phyloP scores from a whole-genome alignment of 2,113 vertebrate species.

The Paralichthys olivaceus region DNA sequence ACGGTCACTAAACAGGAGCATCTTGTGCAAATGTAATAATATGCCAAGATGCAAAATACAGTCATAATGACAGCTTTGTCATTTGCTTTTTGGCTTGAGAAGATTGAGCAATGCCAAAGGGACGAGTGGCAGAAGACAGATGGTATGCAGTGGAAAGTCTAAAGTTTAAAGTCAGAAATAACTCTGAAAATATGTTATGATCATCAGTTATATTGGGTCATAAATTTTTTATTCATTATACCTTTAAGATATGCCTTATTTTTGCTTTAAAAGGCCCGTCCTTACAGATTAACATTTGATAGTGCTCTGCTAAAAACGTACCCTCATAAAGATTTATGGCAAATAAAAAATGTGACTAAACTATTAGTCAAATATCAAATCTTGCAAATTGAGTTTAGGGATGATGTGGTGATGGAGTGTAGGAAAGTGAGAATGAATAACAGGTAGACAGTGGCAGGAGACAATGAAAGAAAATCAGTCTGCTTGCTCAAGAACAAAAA shows the following conservation, averaged over 20 bases:
- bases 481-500: constrained; percentile 10
- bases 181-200: constrained; percentile 48
- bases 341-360: constrained; percentile 48
- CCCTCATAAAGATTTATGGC: constrained; percentile 55
- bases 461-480: constrained; percentile 2
- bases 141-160: constrained; percentile 30
- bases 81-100: constrained; percentile 55
- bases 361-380: constrained; percentile 33
- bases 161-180: constrained; percentile 51
- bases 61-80: constrained; percentile 48
- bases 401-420: not conserved
- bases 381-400: constrained; percentile 22
- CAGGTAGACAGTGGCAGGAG: not conserved
- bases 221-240: constrained; percentile 57
- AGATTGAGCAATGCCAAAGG: constrained; percentile 42
- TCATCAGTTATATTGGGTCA: constrained; percentile 45
- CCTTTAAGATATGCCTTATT: constrained; percentile 53
- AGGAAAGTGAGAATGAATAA: constrained; percentile 9
- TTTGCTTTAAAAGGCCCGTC: constrained; percentile 12
- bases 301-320: constrained; percentile 41
- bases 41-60: constrained; percentile 43
- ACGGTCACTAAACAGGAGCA: constrained; percentile 31
- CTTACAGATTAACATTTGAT: constrained; percentile 42
- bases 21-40: constrained; percentile 32
- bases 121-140: constrained; percentile 56